phyloP scores from a whole-genome alignment of 2,888 invertebrate genomes.

The Invenusta paracnida region DNA sequence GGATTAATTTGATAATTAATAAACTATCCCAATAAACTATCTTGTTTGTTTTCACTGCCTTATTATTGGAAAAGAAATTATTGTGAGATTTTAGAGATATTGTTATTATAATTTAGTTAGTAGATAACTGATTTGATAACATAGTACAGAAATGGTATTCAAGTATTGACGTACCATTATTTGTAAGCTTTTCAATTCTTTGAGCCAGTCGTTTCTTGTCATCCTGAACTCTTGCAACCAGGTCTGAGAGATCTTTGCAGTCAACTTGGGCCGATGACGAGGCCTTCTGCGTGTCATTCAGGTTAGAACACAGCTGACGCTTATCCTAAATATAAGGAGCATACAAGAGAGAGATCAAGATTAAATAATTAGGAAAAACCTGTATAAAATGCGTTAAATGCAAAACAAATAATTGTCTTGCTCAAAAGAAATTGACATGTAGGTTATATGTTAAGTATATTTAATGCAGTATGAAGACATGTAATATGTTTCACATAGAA shows the following conservation, averaged over 20 bases:
- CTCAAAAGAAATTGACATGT: neutral
- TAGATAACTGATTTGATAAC: too few relatives aligned
- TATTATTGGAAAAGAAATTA: too few relatives aligned
- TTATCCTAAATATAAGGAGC: neutral
- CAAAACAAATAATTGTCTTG: too few relatives aligned
- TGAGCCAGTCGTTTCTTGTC: constrained; percentile 31
- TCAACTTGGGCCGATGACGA: neutral
- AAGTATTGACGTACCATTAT: constrained; percentile 1
- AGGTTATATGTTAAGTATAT: neutral
- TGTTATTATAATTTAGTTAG: too few relatives aligned
- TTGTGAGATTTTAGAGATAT: too few relatives aligned
- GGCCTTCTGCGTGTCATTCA: neutral
- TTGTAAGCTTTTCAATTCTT: constrained; percentile 30
- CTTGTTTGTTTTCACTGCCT: too few relatives aligned
- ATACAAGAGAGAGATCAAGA: neutral
- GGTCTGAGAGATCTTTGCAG: neutral
- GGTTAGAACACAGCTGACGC: neutral
- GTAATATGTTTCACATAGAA: too few relatives aligned
- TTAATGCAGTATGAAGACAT: neutral
- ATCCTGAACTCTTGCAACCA: constrained; percentile 24
- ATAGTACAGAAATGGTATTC: too few relatives aligned
- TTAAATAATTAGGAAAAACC: too few relatives aligned
- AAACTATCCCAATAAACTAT: too few relatives aligned
- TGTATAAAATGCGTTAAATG: too few relatives aligned
- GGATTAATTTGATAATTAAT: too few relatives aligned